Conservation (phyloP, 2,888 invertebrate genomes). For the Chironomus riparius region DNA sequence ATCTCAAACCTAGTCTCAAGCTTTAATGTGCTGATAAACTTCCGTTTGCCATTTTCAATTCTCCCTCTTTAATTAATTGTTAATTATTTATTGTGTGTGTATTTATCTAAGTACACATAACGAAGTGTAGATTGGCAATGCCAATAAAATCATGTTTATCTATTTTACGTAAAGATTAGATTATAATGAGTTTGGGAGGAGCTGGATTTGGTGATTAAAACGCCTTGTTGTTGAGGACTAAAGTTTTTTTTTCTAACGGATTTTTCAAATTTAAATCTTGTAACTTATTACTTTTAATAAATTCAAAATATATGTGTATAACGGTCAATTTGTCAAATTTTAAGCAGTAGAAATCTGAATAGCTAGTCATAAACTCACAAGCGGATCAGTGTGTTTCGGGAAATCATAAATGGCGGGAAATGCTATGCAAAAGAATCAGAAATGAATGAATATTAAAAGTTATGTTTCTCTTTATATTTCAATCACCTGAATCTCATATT, state of each 20-base stretch:
- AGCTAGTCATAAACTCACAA: neutral
- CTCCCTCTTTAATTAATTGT: neutral
- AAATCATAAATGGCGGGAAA: constrained; percentile 27
- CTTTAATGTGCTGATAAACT: neutral
- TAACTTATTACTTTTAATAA: no score
- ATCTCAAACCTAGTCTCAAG: neutral
- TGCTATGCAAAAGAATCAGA: neutral
- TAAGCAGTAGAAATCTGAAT: neutral
- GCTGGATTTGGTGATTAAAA: no score
- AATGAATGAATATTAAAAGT: neutral
- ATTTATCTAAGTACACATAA: no score
- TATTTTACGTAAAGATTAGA: no score
- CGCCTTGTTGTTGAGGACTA: no score
- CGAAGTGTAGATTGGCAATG: neutral
- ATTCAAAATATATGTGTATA: no score
- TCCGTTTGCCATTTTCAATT: neutral
- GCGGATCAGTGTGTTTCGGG: neutral
- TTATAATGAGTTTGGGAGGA: no score
- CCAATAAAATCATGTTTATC: no score
- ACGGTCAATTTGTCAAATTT: no score
- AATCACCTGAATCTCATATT: constrained; percentile 18
- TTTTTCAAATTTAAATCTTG: no score
- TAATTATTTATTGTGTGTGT: neutral
- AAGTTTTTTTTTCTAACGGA: no score
- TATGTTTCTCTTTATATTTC: neutral